These are phyloP conservation scores for Smittia aterrima DNA, from an alignment of 2,888 invertebrate genomes.

Conservation along the genomic window DNA sequence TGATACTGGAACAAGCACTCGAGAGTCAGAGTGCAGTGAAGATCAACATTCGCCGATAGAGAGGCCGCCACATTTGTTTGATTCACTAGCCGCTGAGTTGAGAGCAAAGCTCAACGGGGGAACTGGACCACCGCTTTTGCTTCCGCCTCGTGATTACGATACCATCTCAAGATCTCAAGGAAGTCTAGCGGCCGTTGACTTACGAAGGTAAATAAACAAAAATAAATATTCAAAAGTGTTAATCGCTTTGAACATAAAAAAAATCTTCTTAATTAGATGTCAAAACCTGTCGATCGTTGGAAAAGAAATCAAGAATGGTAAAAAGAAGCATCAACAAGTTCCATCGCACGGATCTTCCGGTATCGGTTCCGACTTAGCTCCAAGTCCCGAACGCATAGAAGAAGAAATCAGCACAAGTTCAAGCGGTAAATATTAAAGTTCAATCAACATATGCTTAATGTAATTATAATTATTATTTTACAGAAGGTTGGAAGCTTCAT, in stretches of 20 bases:
- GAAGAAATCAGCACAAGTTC: slow-evolving; percentile 50
- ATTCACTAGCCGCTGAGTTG: slow-evolving; percentile 88
- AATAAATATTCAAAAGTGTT: not conserved
- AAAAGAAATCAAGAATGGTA: slow-evolving; percentile 52
- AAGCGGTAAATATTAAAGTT: slow-evolving; percentile 48
- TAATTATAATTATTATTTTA: slow-evolving; percentile 46
- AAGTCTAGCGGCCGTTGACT: slow-evolving; percentile 70
- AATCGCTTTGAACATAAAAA: not conserved
- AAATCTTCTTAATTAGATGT: slow-evolving; percentile 45
- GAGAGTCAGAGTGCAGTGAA: slow-evolving; percentile 70
- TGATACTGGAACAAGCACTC: slow-evolving; percentile 63
- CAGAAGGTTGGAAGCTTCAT: not conserved
- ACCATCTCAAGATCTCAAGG: slow-evolving; percentile 75
- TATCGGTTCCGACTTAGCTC: slow-evolving; percentile 85
- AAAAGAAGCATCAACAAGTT: slow-evolving; percentile 58
- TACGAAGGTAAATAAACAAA: slow-evolving; percentile 55
- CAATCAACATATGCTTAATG: not conserved
- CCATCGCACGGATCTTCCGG: slow-evolving; percentile 83
- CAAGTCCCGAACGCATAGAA: slow-evolving; percentile 68
- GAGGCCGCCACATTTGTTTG: slow-evolving; percentile 71
- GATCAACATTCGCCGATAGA: slow-evolving; percentile 57
- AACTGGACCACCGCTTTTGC: slow-evolving; percentile 72
- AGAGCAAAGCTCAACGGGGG: slow-evolving; percentile 67
- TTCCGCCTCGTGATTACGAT: slow-evolving; percentile 94
- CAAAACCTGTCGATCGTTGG: slow-evolving; percentile 52